Percentiles rank a stretch among this genome's conserved stretches.
Conservation (phyloP, 2,113 vertebrate species). For the Campylorhamphus procurvoides region DNA sequence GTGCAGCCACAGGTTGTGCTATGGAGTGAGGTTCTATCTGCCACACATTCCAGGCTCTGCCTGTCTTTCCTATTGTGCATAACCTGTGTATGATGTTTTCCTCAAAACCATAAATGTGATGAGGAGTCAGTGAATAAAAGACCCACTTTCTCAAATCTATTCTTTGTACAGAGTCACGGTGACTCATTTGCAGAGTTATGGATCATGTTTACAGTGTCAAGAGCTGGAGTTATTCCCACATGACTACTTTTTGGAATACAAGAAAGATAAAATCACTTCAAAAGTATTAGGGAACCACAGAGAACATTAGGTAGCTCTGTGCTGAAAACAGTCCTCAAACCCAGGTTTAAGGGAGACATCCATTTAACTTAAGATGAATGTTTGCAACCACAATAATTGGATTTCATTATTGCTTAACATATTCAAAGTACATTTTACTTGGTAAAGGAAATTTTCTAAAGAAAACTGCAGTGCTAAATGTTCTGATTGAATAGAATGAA, state of each 20-base stretch:
- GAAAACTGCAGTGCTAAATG: background rate
- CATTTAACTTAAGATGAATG: background rate
- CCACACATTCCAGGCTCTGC: background rate
- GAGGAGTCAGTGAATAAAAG: background rate
- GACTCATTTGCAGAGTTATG: background rate
- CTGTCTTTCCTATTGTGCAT: background rate
- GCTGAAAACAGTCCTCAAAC: background rate
- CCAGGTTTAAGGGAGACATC: background rate
- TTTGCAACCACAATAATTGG: background rate
- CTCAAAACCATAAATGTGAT: background rate
- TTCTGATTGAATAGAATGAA: background rate
- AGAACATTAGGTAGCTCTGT: background rate
- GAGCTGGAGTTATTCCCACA: background rate
- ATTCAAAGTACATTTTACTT: background rate
- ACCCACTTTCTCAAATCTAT: background rate
- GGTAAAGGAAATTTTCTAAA: background rate
- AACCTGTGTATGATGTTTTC: background rate
- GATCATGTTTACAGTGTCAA: background rate
- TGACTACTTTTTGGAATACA: background rate
- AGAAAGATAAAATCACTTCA: background rate
- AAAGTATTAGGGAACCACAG: background rate
- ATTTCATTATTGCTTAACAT: background rate
- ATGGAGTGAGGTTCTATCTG: accelerated
- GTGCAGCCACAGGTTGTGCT: accelerated
- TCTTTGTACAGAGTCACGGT: background rate